Base-by-base conservation (phyloP, 2,888 invertebrate species). In the Pseudolycoriella hygida region DNA sequence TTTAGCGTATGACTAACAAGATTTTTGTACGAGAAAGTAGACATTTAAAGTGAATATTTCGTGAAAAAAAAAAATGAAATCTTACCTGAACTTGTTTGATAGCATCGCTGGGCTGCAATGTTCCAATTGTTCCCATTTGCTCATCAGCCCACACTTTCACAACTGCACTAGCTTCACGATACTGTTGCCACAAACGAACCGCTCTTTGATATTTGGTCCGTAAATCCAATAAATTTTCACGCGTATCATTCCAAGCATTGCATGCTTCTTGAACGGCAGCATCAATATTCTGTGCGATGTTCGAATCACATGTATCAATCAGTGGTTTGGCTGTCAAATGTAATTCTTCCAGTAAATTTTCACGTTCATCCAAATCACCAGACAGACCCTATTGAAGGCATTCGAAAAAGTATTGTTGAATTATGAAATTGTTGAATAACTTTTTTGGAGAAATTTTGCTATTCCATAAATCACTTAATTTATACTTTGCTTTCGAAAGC, bases 121-220 rank as follows among this genome's bases (percentile, higher is more conserved):
- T 73, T 54, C 76, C 76, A 46, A 81, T 73, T 43, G 71, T 71
- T 52, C 78, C 77, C 71, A 84, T 79, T 61, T 82, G 80, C 57
- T 75, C 73, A 59, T 85, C 83, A 39, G 79, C 74, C 73, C 80
- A 85, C 52, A 73, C 74, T 51, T 79, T 75, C 49, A 87, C 79
- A 20, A 79, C 73, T 40, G 79, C 80, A 46, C 81, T 80, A 8
- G 85, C 81, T 60, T 83, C 82, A 34, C 78, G 73, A 68, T 87
- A 87, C 49, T 77, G 74, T 57, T 77, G 72, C 87, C 87, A 87
- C 48, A 87, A 71, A 42, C 78, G 76, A 46, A 85, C 83, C 3
- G 86, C 87, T 59, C 80, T 76, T 60, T 84, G 80, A 67, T 87
- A 87, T 55, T 78, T 71, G 54, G 64, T 77, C 61, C 83, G 84